Evolutionary conservation across 2,888 invertebrate genomes (phyloP), one percentile per base, ranked within the genome.

Genomic region (Callinectes sapidus): DNA sequence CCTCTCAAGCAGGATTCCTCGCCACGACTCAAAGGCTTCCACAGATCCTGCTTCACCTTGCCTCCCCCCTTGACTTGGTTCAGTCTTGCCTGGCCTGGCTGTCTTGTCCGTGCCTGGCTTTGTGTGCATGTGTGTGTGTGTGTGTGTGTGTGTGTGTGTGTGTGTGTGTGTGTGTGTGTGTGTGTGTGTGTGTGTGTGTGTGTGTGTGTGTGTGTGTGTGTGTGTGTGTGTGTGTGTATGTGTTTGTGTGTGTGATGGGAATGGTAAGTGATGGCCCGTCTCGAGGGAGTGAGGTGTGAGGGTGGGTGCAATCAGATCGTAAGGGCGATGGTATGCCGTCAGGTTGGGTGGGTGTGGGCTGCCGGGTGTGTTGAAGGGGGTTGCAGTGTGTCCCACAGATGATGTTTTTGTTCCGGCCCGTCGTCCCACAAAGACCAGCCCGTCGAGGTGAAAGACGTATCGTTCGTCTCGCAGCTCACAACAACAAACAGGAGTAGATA

Each of bases 41-140:
- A 14, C 13, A 35, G 32, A 32, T 35, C 35, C 35, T 81, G 81
- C 81, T 35, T 81, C 13, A 35, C 13, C 81, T 18, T 23, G 23
- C 61, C 18, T 18, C 23, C 2, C 55, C 14, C 18, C 61, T 61
- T 16, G 61, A 10, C 18, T 23, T 23, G 18, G 23, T 61, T 61
- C 3, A 48, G 18, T 16, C 23, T 61, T 16, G 3, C 18, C 13
- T 61, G 13, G 61, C 6, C 13, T 16, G 61, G 18, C 5, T 6
- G 16, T 16, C 16, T n/a, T 77, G 28, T 77, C 6, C 18, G 61
- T 61, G 2, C 1, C 16, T 61, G 61, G 14, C 16, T 61, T 13
- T 77, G 71, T 28, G 71, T 77, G 71, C 32, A 32, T 32, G 71
- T 77, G 71, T 77, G 71, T 77, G 71, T 77, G 71, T 77, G 71